Base-by-base conservation (phyloP, 2,113 vertebrate genomes). In the Scomber japonicus region DNA sequence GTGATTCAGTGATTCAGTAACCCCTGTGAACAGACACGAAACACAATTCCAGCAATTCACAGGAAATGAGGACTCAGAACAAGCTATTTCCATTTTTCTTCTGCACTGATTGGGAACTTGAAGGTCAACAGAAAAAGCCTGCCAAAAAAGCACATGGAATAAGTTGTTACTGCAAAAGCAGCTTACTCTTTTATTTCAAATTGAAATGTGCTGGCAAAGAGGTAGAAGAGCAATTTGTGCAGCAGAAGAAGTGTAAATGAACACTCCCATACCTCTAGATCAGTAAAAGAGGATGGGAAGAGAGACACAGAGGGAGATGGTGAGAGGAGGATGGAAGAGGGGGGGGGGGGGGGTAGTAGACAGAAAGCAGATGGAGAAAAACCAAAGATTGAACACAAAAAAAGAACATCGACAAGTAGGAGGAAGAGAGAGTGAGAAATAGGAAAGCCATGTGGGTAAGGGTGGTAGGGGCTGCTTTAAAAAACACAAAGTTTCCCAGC, bases 401-500 rank as follows among this genome's bases (percentile, higher is more conserved):
- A 75, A 67, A 53, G 13, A 56, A 49, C 0, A 0, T 17, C 48
- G 78, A 70, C 49, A 75, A 82, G 71, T 71, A 83, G 50, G 80
- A 79, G 30, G 74, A 78, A 45, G 64, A 69, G 73, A 84, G 66
- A 92, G 69, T 75, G 76, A 78, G 70, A 79, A 88, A 83, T 71
- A 73, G 87, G 81, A 86, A 86, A 91, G 91, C 81, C 71, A 55
- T 81, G 46, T 77, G 78, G 67, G 68, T 63, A 75, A 53, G 49
- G 62, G 71, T 77, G 84, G 80, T 63, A 51, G 74, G 67, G 75
- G 87, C 70, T 83, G 90, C 86, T 92, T 87, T 88, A 83, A 85
- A 93, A 92, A 93, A 94, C 91, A 94, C 89, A 89, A 91, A 92
- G 92, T 92, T 93, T 91, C 90, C 90, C 74, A 67, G 31, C 89